These are phyloP conservation scores for Micronycteris hirsuta DNA, from an alignment of 2,113 vertebrate species.

Conservation along the genomic window DNA sequence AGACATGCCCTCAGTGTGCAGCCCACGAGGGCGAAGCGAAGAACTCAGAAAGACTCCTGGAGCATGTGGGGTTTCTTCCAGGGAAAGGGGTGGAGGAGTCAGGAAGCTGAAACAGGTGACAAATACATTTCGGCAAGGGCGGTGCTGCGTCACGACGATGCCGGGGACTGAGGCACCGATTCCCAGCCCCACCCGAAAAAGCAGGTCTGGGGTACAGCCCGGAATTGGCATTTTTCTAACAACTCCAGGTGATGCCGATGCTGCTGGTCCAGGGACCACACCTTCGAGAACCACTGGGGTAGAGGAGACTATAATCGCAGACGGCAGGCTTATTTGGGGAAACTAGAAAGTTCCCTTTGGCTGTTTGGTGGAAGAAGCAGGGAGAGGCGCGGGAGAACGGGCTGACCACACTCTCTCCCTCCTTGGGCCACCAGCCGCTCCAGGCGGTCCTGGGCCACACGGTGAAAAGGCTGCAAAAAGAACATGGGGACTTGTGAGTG, in stretches of 20 bases:
- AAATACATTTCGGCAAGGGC: not conserved
- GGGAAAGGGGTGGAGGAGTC: not conserved
- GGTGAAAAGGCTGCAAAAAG: not conserved
- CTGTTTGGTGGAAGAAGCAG: not conserved
- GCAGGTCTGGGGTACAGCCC: not conserved
- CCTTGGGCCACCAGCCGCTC: not conserved
- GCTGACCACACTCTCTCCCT: not conserved
- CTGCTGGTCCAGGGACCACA: not conserved
- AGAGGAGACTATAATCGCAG: not conserved
- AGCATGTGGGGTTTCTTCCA: not conserved
- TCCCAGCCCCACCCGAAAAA: not conserved
- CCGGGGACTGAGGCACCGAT: not conserved
- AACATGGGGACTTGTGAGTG: not conserved
- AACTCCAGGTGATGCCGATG: not conserved
- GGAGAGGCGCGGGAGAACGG: not conserved
- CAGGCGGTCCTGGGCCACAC: not conserved
- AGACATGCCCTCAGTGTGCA: not conserved
- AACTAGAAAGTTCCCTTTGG: not conserved
- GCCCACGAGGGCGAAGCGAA: not conserved
- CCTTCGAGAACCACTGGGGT: not conserved
- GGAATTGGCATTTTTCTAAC: not conserved
- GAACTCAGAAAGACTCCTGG: not conserved
- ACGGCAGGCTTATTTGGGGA: not conserved
- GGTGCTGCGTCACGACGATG: fast-evolving
- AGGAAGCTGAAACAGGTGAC: not conserved